Evolutionary conservation across 2,797 vertebrate species (phyloP), one percentile per base, ranked within the genome.

Genomic region (Paramormyrops hopkinsi): DNA sequence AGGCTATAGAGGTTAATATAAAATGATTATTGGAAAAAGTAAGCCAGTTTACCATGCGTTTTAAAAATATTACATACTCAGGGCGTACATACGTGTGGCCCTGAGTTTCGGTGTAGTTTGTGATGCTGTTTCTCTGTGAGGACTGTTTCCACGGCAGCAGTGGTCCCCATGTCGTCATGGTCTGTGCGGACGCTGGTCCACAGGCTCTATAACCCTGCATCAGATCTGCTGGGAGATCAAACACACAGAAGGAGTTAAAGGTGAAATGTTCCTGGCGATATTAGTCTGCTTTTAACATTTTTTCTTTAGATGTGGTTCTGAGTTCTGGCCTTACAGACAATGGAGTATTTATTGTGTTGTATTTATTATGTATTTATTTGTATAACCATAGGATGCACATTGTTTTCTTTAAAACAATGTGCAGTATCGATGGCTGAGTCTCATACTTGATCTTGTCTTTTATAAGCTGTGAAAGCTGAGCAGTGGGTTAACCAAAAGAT

Each of bases 341-440:
- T 46, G 86, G 88, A 89, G 85, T 91, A 91, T 92, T 90, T 91
- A 91, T 93, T 92, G 90, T 91, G 89, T 92, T 92, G 89, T 91
- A 91, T 93, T 92, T 93, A 92, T 93, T 92, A 65, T 62, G 89
- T 92, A 92, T 93, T 93, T 92, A 92, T 92, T 91, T 89, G 82
- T 65, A 56, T 88, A 88, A 85, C 50, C 87, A 69, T 82, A 90
- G 89, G 89, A 89, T 90, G 89, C 89, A 84, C 88, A 84, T 89
- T 82, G 6, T 89, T 29, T 90, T 89, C 88, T 91, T 54, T 59
- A 17, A 41, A 86, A 29, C 82, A 51, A 44, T 91, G 90, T 93
- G 89, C 90, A 88, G 90, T 90, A 90, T 90, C 90, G 76, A 41
- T 83, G 62, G 89, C 83, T 62, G 62, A 89, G 89, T 73, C 59